Percentiles rank a stretch among this genome's conserved stretches.
Conservation (phyloP, 1,140 invertebrate genomes). For the Drosophila miranda region DNA sequence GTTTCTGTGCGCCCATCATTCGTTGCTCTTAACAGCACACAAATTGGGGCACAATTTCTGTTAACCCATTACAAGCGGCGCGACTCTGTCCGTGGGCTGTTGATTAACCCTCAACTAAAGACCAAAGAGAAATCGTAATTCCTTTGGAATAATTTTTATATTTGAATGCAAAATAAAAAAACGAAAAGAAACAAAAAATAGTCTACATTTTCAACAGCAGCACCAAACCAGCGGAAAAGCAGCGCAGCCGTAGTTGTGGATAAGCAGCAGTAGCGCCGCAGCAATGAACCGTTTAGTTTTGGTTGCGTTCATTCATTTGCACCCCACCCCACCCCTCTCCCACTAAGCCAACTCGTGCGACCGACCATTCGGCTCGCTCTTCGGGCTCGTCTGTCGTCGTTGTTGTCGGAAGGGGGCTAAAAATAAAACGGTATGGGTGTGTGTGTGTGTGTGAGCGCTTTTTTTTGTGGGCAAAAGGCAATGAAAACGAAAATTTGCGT, state of each 20-base stretch:
- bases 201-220: constrained; percentile 22
- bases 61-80: constrained; percentile 15
- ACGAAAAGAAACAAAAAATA: constrained; percentile 12
- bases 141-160: constrained; percentile 21
- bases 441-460: constrained; percentile 26
- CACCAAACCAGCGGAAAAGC: constrained; percentile 1
- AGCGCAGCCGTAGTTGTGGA: no score
- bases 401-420: constrained; percentile 48
- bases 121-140: no score
- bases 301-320: constrained; percentile 30
- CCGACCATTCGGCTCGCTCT: constrained; percentile 21
- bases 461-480: constrained; percentile 72
- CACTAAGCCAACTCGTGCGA: no score
- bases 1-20: constrained; percentile 65
- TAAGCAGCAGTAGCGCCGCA: no score
- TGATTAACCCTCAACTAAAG: no score
- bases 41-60: constrained; percentile 23
- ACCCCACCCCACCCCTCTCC: no score
- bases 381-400: constrained; percentile 52
- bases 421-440: constrained; percentile 68
- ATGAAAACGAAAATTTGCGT: constrained; percentile 82
- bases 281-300: constrained; percentile 15
- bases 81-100: no score
- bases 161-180: constrained; percentile 17
- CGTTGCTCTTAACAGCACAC: constrained; percentile 6